A percentile compares a stretch with the other conserved stretches of the same genome.
Conservation (phyloP, 1,140 invertebrate species). For the Bacillus rossius region DNA sequence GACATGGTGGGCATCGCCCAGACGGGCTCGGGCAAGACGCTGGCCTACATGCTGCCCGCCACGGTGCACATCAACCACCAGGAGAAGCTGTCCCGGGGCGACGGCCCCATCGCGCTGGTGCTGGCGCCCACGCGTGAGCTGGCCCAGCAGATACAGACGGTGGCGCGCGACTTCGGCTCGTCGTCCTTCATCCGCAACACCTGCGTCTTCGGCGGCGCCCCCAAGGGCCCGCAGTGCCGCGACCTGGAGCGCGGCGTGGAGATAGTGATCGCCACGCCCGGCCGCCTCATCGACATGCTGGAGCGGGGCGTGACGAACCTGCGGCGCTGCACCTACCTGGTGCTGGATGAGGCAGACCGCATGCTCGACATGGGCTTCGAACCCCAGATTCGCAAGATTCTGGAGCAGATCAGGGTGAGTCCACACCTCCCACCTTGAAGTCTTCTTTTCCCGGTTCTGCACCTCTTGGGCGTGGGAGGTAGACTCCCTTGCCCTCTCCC, state of each 20-base stretch:
- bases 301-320: constrained; percentile 69
- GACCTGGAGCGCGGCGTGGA: constrained; percentile 86
- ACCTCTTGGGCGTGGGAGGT: too few species aligned
- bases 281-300: constrained; percentile 93
- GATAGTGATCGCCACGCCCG: constrained; percentile 93
- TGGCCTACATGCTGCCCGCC: constrained; percentile 69
- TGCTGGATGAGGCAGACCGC: constrained; percentile 96
- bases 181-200: constrained; percentile 80
- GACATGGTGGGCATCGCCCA: constrained; percentile 95
- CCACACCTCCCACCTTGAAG: too few species aligned
- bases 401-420: constrained; percentile 77
- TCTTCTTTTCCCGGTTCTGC: too few species aligned
- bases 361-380: constrained; percentile 98
- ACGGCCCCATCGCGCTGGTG: constrained; percentile 87
- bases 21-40: constrained; percentile 88
- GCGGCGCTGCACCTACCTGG: too few species aligned
- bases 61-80: constrained; percentile 94
- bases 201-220: constrained; percentile 94
- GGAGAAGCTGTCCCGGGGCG: constrained; percentile 69
- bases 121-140: constrained; percentile 92
- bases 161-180: constrained; percentile 84
- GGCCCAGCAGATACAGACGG: constrained; percentile 94
- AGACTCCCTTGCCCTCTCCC: too few species aligned
- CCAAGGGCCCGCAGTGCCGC: constrained; percentile 78
- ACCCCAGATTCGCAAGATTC: constrained; percentile 91